These are phyloP conservation scores for Malacoraja senta DNA, from an alignment of 2,797 vertebrate genomes.

Conservation along the genomic window DNA sequence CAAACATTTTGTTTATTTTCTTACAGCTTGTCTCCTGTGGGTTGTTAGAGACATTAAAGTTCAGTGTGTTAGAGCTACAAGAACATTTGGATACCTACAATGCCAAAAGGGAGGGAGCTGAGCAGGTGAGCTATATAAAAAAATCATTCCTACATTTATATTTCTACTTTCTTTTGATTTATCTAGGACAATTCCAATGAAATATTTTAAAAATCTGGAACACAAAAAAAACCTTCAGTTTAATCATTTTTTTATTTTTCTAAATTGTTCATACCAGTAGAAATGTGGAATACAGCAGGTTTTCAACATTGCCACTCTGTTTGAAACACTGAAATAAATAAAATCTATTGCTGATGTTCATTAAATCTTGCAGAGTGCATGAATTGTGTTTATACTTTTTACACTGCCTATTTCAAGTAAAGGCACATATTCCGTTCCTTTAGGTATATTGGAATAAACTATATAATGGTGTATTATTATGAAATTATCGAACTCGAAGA, in stretches of 20 bases:
- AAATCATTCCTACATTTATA: not conserved
- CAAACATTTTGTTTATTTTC: constrained; percentile 44
- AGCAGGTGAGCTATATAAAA: constrained; percentile 66
- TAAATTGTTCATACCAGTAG: not conserved
- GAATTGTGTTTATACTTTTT: not conserved
- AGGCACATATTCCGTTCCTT: not conserved
- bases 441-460: not conserved
- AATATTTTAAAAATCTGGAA: not conserved
- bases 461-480: not conserved
- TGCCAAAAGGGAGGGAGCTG: constrained; percentile 83
- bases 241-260: not conserved
- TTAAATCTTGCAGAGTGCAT: not conserved
- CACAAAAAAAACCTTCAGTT: not conserved
- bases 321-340: not conserved
- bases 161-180: not conserved
- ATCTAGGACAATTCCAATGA: not conserved
- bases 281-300: not conserved
- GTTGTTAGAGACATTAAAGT: constrained; percentile 90
- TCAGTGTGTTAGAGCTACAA: constrained; percentile 92
- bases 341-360: not conserved
- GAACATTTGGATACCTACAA: constrained; percentile 97
- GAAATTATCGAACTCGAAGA: not conserved
- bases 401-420: not conserved
- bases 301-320: not conserved
- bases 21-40: constrained; percentile 86